phyloP scores from a whole-genome alignment of 2,888 invertebrate genomes.

The Mimachlamys varia region DNA sequence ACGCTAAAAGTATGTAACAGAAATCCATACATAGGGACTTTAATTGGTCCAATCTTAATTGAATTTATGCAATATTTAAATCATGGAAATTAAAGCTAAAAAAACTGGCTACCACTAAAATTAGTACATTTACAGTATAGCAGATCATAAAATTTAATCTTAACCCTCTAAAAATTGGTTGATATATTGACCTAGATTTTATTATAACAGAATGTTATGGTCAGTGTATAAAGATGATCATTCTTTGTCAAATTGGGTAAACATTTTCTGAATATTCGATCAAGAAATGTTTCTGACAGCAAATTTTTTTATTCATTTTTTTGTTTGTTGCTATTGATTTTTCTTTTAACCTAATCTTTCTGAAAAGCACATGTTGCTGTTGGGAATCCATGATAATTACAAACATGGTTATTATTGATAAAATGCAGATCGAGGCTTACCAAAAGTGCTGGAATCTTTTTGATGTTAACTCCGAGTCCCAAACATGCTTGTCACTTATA shows the following conservation, averaged over 20 bases:
- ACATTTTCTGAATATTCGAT: background rate
- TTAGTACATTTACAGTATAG: too few species aligned
- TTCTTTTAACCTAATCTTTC: background rate
- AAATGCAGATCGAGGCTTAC: background rate
- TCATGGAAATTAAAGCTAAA: too few species aligned
- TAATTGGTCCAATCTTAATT: too few species aligned
- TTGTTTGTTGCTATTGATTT: background rate
- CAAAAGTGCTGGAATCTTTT: background rate
- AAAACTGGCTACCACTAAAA: too few species aligned
- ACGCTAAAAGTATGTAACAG: too few species aligned
- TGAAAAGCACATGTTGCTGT: slow-evolving; percentile 14
- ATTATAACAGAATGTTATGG: background rate
- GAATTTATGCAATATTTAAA: too few species aligned
- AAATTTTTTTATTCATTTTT: background rate
- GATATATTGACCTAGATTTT: too few species aligned
- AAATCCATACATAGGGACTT: too few species aligned
- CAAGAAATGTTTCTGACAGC: background rate
- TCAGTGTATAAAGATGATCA: background rate
- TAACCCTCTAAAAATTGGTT: too few species aligned
- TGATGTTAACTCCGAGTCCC: background rate
- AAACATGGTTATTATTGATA: background rate
- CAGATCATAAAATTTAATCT: too few species aligned
- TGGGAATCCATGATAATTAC: background rate
- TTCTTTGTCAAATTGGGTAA: background rate
- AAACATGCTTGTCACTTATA: slow-evolving; percentile 36